These are phyloP conservation scores for Sphaeridia pumilis DNA, from an alignment of 2,888 invertebrate species.

Conservation along the genomic window DNA sequence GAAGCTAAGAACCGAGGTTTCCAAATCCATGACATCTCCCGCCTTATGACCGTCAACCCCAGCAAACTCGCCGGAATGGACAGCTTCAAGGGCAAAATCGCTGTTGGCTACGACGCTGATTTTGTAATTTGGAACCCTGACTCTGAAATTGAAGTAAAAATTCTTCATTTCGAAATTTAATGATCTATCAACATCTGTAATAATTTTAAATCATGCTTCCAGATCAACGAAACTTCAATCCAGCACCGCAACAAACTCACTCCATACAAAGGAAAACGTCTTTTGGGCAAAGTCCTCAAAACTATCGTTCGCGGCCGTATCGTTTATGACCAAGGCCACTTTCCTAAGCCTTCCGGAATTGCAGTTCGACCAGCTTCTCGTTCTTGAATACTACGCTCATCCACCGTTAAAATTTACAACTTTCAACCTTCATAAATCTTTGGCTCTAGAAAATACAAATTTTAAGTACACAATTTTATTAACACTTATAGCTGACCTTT, in stretches of 20 bases:
- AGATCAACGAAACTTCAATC: constrained; percentile 45
- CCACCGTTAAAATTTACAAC: not conserved
- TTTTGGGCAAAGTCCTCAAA: constrained; percentile 52
- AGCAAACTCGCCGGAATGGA: constrained; percentile 53
- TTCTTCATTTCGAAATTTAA: not conserved
- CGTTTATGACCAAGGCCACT: constrained; percentile 46
- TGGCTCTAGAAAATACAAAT: not conserved
- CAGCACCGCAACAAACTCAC: constrained; percentile 50
- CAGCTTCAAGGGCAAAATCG: constrained; percentile 50
- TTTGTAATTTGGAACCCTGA: constrained; percentile 60
- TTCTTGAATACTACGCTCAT: not conserved
- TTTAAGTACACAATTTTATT: not conserved
- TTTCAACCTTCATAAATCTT: not conserved
- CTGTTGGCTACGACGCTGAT: constrained; percentile 56
- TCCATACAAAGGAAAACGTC: constrained; percentile 51
- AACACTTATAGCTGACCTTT: too few relatives aligned
- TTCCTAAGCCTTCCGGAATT: constrained; percentile 43
- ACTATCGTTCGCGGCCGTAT: constrained; percentile 55
- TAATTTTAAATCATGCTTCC: constrained; percentile 10
- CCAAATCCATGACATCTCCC: constrained; percentile 46
- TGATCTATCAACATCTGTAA: not conserved
- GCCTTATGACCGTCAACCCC: constrained; percentile 50
- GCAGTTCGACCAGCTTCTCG: constrained; percentile 38
- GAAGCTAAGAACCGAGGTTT: constrained; percentile 47
- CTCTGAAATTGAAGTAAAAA: constrained; percentile 46